Conservation (phyloP, 2,113 vertebrate species). For the Camelus dromedarius region DNA sequence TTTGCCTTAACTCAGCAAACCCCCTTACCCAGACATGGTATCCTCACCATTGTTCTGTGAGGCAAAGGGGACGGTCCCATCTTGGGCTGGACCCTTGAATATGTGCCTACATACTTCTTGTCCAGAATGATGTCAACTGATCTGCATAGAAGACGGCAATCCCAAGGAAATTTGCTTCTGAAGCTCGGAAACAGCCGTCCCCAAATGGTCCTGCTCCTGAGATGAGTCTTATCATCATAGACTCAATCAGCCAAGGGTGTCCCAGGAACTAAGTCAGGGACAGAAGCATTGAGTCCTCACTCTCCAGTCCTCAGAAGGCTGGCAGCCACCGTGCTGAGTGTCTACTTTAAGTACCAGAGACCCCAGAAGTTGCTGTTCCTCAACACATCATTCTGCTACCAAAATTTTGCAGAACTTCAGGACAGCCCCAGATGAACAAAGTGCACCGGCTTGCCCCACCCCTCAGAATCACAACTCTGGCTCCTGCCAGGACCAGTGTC, state of each 20-base stretch:
- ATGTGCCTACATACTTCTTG: background rate
- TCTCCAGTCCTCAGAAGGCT: background rate
- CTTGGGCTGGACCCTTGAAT: background rate
- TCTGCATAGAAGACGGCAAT: background rate
- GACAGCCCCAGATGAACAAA: background rate
- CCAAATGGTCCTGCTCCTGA: background rate
- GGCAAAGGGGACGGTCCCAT: background rate
- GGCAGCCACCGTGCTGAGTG: background rate
- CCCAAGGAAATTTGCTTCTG: background rate
- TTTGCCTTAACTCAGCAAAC: background rate
- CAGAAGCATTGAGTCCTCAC: background rate
- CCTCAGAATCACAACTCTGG: background rate
- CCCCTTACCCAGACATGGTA: background rate
- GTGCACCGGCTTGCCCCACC: background rate
- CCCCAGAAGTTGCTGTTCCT: background rate
- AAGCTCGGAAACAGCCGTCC: background rate
- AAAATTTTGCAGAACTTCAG: background rate
- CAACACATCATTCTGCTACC: background rate
- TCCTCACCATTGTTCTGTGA: background rate
- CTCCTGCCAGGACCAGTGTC: background rate
- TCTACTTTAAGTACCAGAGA: background rate
- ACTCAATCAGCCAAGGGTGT: background rate
- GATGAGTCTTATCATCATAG: background rate
- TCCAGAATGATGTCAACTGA: background rate
- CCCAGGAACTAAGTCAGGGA: background rate